Percentiles rank a stretch among this genome's conserved stretches.
Conservation (phyloP, 2,797 vertebrate genomes). For the Betta splendens region DNA sequence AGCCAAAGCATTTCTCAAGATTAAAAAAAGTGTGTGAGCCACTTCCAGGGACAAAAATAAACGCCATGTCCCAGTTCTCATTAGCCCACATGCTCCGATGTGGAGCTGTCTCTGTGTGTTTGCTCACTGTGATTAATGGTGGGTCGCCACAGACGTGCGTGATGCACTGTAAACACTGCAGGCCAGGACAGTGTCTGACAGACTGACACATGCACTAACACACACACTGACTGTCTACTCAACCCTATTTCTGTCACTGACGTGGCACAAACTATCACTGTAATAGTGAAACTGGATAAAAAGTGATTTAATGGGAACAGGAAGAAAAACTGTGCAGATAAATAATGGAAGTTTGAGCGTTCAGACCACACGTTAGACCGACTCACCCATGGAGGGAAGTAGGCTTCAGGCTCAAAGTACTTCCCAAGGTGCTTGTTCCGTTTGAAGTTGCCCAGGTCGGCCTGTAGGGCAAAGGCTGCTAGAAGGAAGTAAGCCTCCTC, state of each 20-base stretch:
- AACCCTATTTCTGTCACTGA: slow-evolving; percentile 12
- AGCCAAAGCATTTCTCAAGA: slow-evolving; percentile 27
- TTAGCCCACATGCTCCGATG: slow-evolving; percentile 34
- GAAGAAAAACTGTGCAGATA: background rate
- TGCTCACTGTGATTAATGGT: slow-evolving; percentile 45
- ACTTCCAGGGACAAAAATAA: slow-evolving; percentile 72
- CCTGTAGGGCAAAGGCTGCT: slow-evolving; percentile 95
- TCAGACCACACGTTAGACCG: slow-evolving; percentile 15
- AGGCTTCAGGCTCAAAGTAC: slow-evolving; percentile 96
- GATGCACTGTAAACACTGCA: background rate
- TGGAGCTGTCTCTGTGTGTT: slow-evolving; percentile 39
- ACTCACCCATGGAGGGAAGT: slow-evolving; percentile 97
- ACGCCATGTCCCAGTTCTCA: slow-evolving; percentile 57
- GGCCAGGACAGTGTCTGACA: slow-evolving; percentile 12
- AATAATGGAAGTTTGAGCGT: too few relatives aligned
- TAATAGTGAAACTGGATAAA: too few relatives aligned
- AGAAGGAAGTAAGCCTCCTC: slow-evolving; percentile 98
- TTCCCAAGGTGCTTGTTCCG: slow-evolving; percentile 95
- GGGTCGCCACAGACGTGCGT: slow-evolving; percentile 26
- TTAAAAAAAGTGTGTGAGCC: slow-evolving; percentile 40
- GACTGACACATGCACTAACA: too few relatives aligned
- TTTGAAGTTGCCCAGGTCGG: slow-evolving; percentile 97
- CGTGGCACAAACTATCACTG: slow-evolving; percentile 10
- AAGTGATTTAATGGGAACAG: slow-evolving; percentile 8
- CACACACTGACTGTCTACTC: too few relatives aligned